These are phyloP conservation scores for Malacosoma neustria DNA, from an alignment of 2,888 invertebrate genomes.

Conservation along the genomic window DNA sequence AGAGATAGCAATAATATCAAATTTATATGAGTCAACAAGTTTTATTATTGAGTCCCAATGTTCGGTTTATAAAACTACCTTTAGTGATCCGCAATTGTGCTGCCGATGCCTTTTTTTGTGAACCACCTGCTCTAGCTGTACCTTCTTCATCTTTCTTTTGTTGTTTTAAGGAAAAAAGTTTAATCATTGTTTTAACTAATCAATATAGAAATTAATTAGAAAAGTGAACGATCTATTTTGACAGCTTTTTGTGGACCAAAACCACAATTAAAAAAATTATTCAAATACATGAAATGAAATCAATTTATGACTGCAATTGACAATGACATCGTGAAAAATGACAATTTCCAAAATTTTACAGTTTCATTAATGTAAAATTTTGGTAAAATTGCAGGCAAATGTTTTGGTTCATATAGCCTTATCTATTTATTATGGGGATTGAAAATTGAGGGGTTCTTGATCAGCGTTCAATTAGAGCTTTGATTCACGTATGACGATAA, in stretches of 20 bases:
- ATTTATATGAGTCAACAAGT: constrained; percentile 11
- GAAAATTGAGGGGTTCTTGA: too few relatives aligned
- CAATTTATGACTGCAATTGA: too few relatives aligned
- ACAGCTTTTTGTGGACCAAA: constrained; percentile 40
- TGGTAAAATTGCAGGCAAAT: too few relatives aligned
- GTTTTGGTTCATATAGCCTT: too few relatives aligned
- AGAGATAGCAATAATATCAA: background rate
- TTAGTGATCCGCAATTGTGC: constrained; percentile 98
- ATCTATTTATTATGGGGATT: too few relatives aligned
- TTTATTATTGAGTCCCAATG: constrained; percentile 9
- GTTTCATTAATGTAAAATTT: too few relatives aligned
- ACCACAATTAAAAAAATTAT: too few relatives aligned
- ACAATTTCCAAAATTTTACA: too few relatives aligned
- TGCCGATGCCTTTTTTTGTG: constrained; percentile 95
- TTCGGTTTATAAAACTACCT: constrained; percentile 74
- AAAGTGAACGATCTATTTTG: constrained; percentile 63
- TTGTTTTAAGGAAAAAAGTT: constrained; percentile 98
- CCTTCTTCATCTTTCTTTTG: constrained; percentile 98
- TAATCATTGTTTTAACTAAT: constrained; percentile 87
- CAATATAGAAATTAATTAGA: constrained; percentile 50
- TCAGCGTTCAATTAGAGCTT: too few relatives aligned
- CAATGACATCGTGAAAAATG: too few relatives aligned
- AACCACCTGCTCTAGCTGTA: constrained; percentile 73
- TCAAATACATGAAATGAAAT: too few relatives aligned
- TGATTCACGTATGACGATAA: too few relatives aligned